Conservation (phyloP, 2,888 invertebrate species). For the Bembecia ichneumoniformis region DNA sequence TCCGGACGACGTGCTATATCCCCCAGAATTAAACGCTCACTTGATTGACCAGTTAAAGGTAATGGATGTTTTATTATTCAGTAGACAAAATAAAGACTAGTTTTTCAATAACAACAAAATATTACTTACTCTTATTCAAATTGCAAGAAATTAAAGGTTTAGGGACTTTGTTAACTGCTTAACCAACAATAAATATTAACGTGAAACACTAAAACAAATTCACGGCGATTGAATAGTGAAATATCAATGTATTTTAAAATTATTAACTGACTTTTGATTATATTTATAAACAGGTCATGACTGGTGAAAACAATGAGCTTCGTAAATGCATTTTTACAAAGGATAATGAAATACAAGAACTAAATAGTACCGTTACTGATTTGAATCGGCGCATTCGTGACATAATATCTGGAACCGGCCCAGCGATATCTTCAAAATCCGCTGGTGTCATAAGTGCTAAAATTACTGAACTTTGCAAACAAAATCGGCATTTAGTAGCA, state of each 20-base stretch:
- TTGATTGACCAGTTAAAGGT: conserved; percentile 74
- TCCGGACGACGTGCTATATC: conserved; percentile 65
- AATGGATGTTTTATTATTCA: too few species aligned
- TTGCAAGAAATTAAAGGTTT: too few species aligned
- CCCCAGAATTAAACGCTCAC: conserved; percentile 74
- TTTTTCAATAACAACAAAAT: too few species aligned
- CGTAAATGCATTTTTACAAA: conserved; percentile 62
- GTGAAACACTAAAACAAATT: too few species aligned
- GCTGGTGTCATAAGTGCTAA: conserved; percentile 74
- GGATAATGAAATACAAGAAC: conserved; percentile 56
- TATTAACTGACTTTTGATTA: not conserved
- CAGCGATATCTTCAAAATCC: conserved; percentile 61
- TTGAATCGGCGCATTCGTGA: conserved; percentile 64
- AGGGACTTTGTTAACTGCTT: too few species aligned
- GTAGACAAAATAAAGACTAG: too few species aligned
- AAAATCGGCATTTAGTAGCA: conserved; percentile 74
- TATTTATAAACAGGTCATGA: conserved; percentile 48
- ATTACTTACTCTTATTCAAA: too few species aligned
- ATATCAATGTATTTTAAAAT: too few species aligned
- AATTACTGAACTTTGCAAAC: conserved; percentile 77
- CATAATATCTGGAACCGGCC: conserved; percentile 57
- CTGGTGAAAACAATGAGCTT: conserved; percentile 69
- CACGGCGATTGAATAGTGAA: too few species aligned
- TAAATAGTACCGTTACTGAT: conserved; percentile 47
- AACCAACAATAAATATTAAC: too few species aligned